Evolutionary conservation across 2,888 invertebrate genomes (phyloP).

Genomic region (Leucoma salicis): DNA sequence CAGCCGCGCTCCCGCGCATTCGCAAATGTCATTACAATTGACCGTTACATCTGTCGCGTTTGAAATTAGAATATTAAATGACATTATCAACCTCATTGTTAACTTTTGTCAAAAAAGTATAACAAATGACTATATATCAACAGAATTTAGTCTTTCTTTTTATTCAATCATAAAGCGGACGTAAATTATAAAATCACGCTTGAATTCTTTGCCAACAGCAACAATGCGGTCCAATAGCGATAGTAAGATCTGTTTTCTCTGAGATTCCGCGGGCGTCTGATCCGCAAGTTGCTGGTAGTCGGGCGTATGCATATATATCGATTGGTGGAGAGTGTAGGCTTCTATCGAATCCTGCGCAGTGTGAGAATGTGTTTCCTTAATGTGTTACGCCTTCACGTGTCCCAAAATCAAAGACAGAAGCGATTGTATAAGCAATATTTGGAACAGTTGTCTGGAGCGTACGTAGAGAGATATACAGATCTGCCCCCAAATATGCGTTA

Average conservation of each 20-base stretch:
- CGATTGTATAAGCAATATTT: slow-evolving; percentile 76
- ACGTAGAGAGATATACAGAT: slow-evolving; percentile 69
- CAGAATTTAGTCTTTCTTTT: slow-evolving; percentile 8
- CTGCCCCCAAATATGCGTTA: slow-evolving; percentile 50
- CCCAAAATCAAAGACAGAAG: slow-evolving; percentile 76
- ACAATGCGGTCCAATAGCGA: slow-evolving; percentile 48
- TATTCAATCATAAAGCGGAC: slow-evolving; percentile 26
- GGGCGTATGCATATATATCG: slow-evolving; percentile 63
- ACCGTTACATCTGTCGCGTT: slow-evolving; percentile 39
- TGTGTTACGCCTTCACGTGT: slow-evolving; percentile 78
- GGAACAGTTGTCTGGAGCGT: slow-evolving; percentile 73
- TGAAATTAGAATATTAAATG: neutral
- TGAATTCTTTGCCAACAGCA: slow-evolving; percentile 56
- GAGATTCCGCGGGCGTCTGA: slow-evolving; percentile 48
- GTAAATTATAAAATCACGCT: slow-evolving; percentile 46
- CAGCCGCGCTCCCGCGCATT: slow-evolving; percentile 55
- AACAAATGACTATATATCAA: slow-evolving; percentile 47
- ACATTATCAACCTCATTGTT: slow-evolving; percentile 49
- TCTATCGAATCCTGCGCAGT: slow-evolving; percentile 41
- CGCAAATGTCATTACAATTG: slow-evolving; percentile 18
- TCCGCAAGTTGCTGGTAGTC: slow-evolving; percentile 43
- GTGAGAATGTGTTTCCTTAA: slow-evolving; percentile 82
- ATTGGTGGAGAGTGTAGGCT: slow-evolving; percentile 51
- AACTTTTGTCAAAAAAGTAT: slow-evolving; percentile 70
- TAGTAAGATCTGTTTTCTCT: slow-evolving; percentile 60